These are phyloP conservation scores for Drosophila pectinifera DNA, from an alignment of 1,140 invertebrate genomes.

Conservation along the genomic window DNA sequence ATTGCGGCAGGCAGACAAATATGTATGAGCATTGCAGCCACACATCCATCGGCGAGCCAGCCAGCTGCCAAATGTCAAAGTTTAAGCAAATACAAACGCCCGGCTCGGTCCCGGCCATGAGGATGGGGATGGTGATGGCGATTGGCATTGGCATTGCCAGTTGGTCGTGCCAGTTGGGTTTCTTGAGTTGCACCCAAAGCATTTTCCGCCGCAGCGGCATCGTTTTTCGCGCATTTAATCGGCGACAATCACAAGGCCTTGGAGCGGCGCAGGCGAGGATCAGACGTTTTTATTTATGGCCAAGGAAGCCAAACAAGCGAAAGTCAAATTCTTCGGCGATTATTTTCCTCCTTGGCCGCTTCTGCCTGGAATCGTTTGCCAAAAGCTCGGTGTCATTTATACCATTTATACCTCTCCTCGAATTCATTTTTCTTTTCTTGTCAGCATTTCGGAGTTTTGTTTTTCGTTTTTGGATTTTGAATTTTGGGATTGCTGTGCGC, in stretches of 20 bases:
- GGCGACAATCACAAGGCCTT: conserved; percentile 80
- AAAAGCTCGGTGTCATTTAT: conserved; percentile 68
- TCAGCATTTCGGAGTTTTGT: conserved; percentile 1
- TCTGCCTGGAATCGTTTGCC: conserved; percentile 60
- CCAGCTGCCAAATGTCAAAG: conserved; percentile 79
- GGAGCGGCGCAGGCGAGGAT: conserved; percentile 9
- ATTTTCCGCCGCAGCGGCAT: conserved; percentile 50
- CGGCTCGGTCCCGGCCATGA: conserved; percentile 16
- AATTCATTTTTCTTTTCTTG: conserved; percentile 20
- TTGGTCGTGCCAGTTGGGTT: conserved; percentile 65
- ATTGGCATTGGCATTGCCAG: conserved; percentile 50
- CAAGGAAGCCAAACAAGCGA: conserved; percentile 68
- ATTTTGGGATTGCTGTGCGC: conserved; percentile 24
- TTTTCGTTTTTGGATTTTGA: conserved; percentile 5
- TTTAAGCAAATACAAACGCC: conserved; percentile 77
- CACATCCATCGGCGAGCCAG: conserved; percentile 49
- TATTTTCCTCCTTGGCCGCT: conserved; percentile 67
- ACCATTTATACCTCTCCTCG: conserved; percentile 53
- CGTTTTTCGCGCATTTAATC: conserved; percentile 75
- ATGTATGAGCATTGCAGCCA: conserved; percentile 41
- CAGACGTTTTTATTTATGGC: conserved; percentile 77
- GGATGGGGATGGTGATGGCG: conserved; percentile 21
- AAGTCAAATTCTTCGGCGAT: conserved; percentile 81
- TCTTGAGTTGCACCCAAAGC: conserved; percentile 68
- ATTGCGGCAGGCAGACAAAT: conserved; percentile 37